Conservation (phyloP, 2,888 invertebrate species). For the Timema podura region DNA sequence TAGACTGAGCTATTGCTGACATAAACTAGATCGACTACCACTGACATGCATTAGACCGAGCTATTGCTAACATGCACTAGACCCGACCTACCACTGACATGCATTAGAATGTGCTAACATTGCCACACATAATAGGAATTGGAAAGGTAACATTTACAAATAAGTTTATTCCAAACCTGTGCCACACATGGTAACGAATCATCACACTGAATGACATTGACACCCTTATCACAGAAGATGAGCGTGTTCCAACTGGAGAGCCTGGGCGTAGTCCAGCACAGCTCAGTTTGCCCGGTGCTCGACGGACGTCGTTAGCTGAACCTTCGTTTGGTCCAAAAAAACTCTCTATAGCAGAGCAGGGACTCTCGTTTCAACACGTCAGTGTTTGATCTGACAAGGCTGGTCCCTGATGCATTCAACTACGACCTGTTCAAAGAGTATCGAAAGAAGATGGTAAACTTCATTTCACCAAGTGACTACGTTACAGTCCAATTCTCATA, state of each 20-base stretch:
- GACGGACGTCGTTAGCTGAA: constrained; percentile 42
- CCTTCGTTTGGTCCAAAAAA: constrained; percentile 45
- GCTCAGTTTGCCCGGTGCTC: constrained; percentile 42
- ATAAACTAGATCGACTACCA: too few species aligned
- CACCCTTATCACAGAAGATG: constrained; percentile 30
- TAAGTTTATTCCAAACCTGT: neutral
- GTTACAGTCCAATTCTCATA: too few species aligned
- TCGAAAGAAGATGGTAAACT: constrained; percentile 56
- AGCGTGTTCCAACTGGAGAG: constrained; percentile 47
- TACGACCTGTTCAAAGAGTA: constrained; percentile 56
- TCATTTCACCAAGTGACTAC: too few species aligned
- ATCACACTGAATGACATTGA: neutral
- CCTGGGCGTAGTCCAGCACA: constrained; percentile 44
- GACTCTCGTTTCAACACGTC: constrained; percentile 56
- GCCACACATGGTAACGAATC: neutral
- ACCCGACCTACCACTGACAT: too few species aligned
- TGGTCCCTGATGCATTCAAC: constrained; percentile 46
- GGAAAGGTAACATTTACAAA: constrained; percentile 1
- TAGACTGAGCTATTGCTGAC: too few species aligned
- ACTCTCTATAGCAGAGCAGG: constrained; percentile 42
- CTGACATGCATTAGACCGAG: too few species aligned
- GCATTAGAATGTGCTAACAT: neutral
- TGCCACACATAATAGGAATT: neutral
- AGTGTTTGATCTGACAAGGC: constrained; percentile 47
- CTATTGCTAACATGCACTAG: too few species aligned